Evolutionary conservation across 2,888 invertebrate genomes (phyloP).

Genomic region (Campoplex capitator): DNA sequence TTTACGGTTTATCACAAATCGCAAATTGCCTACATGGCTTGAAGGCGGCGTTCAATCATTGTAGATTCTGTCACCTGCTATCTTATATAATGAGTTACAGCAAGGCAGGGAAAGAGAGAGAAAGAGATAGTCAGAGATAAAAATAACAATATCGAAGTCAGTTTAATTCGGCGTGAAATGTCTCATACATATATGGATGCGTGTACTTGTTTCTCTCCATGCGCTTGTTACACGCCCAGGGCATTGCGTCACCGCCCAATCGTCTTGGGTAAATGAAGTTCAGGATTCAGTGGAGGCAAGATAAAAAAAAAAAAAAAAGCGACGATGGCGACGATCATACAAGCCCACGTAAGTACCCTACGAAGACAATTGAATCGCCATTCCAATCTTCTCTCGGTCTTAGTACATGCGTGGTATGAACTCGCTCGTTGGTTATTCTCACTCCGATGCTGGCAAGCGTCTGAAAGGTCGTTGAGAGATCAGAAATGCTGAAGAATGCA

Average conservation of each 20-base stretch:
- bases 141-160: not conserved
- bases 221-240: constrained; percentile 44
- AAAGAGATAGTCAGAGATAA: not conserved
- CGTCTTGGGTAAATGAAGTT: constrained; percentile 59
- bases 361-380: constrained; percentile 61
- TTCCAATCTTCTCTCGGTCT: constrained; percentile 41
- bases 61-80: not conserved
- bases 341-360: constrained; percentile 57
- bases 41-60: not conserved
- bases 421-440: constrained; percentile 28
- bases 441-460: not conserved
- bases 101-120: not conserved
- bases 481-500: constrained; percentile 56
- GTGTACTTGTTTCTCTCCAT: constrained; percentile 7
- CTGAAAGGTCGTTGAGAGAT: constrained; percentile 59
- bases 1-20: constrained; percentile 1
- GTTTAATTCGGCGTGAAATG: constrained; percentile 6
- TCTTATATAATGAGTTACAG: not conserved
- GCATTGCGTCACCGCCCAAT: constrained; percentile 66
- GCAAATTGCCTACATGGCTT: not conserved
- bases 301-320: not conserved
- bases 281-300: constrained; percentile 49
- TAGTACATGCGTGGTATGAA: constrained; percentile 2
- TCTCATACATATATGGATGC: constrained; percentile 18
- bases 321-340: constrained; percentile 30